phyloP scores from a whole-genome alignment of 92 coral and sea anemone genomes.

The Diadumene lineata region DNA sequence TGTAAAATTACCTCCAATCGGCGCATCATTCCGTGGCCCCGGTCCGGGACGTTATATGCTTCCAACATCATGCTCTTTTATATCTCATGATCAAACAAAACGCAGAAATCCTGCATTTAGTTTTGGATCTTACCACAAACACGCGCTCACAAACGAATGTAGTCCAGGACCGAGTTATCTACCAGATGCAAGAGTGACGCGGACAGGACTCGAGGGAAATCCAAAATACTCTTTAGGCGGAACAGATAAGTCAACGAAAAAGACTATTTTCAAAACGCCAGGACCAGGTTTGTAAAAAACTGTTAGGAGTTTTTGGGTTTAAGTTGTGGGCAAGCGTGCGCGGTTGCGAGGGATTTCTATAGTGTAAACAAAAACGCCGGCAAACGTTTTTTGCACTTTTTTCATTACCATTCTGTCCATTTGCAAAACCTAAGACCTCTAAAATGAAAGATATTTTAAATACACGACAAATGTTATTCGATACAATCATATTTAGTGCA shows the following conservation, averaged over 20 bases:
- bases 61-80: conserved; percentile 39
- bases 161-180: conserved; percentile 69
- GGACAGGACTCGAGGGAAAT: conserved; percentile 55
- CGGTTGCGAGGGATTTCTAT: conserved; percentile 23
- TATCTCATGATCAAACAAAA: conserved; percentile 45
- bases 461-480: too few species aligned
- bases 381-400: not conserved
- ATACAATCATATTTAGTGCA: too few species aligned
- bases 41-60: conserved; percentile 66
- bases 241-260: conserved; percentile 37
- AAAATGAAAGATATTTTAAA: too few species aligned
- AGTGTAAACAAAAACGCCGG: conserved; percentile 17
- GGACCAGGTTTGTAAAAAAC: conserved; percentile 55
- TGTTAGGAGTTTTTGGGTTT: not conserved
- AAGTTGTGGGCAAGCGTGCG: not conserved
- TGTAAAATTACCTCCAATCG: conserved; percentile 59
- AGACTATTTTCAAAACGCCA: conserved; percentile 44
- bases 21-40: conserved; percentile 67
- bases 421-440: too few species aligned
- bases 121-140: conserved; percentile 50
- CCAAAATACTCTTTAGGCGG: conserved; percentile 62
- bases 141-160: conserved; percentile 53
- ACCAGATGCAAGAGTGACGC: conserved; percentile 32
- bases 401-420: too few species aligned
- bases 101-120: conserved; percentile 54